Percentiles rank a stretch among this genome's conserved stretches.
Evolutionary conservation across 2,888 invertebrate genomes (phyloP).

Genomic region (Yponomeuta sedellus): DNA sequence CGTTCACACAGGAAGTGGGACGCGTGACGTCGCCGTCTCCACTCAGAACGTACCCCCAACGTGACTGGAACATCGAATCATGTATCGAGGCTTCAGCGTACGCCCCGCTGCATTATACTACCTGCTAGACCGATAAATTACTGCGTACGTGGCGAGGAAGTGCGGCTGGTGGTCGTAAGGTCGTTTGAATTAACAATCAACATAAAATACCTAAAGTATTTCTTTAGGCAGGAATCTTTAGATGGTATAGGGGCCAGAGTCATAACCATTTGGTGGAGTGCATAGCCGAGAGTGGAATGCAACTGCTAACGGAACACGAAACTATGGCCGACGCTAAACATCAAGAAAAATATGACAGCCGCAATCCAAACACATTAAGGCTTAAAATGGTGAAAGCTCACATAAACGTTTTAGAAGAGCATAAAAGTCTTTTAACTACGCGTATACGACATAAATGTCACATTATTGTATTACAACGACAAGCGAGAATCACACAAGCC

Average conservation of each 20-base stretch:
- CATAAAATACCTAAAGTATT: no score
- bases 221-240: no score
- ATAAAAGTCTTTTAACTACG: constrained; percentile 34
- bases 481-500: not conserved
- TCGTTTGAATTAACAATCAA: not conserved
- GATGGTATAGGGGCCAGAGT: not conserved
- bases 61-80: constrained; percentile 53
- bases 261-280: no score
- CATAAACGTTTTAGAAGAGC: constrained; percentile 30
- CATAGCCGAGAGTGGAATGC: not conserved
- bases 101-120: constrained; percentile 25
- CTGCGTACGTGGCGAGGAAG: constrained; percentile 33
- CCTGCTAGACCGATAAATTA: constrained; percentile 27
- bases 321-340: constrained; percentile 29
- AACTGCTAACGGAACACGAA: not conserved
- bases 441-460: constrained; percentile 13
- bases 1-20: constrained; percentile 56
- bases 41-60: constrained; percentile 48
- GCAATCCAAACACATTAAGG: constrained; percentile 30
- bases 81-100: constrained; percentile 7
- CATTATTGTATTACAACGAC: not conserved
- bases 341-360: constrained; percentile 28
- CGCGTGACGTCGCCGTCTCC: constrained; percentile 55
- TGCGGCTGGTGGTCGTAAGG: constrained; percentile 23
- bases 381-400: constrained; percentile 28